Conservation (phyloP, 2,888 invertebrate species). For the Eucriotettix oculatus region DNA sequence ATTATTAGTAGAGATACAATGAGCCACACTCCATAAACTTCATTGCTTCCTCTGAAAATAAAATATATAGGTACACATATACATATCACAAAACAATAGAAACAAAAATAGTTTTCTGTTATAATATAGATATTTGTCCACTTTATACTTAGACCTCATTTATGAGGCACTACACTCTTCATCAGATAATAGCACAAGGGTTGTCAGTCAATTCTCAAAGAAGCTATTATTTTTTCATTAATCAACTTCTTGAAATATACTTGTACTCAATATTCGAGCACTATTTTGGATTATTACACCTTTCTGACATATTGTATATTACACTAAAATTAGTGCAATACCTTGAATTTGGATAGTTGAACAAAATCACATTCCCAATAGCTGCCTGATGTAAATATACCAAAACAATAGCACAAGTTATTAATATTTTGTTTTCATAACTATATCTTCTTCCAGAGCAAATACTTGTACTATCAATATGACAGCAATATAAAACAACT, state of each 20-base stretch:
- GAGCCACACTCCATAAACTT: conserved; percentile 22
- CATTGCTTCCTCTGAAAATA: conserved; percentile 20
- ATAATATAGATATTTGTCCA: no score
- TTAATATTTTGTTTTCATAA: conserved; percentile 11
- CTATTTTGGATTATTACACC: no score
- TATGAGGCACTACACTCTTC: no score
- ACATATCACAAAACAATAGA: neutral
- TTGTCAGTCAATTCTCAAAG: no score
- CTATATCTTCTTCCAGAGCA: neutral
- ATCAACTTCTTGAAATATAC: no score
- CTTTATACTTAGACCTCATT: no score
- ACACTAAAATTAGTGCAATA: conserved; percentile 9
- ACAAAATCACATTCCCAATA: conserved; percentile 9
- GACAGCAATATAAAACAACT: conserved; percentile 3
- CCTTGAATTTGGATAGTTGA: conserved; percentile 20
- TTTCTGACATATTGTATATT: no score
- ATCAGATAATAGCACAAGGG: no score
- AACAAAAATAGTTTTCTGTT: no score
- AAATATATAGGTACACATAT: conserved; percentile 1
- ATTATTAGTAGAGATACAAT: neutral
- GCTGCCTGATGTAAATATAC: conserved; percentile 18
- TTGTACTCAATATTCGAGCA: no score
- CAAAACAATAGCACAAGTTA: conserved; percentile 16
- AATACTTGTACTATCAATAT: neutral
- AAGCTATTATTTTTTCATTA: no score